Base-by-base conservation (phyloP, 2,113 vertebrate species). In the Redunca redunca region DNA sequence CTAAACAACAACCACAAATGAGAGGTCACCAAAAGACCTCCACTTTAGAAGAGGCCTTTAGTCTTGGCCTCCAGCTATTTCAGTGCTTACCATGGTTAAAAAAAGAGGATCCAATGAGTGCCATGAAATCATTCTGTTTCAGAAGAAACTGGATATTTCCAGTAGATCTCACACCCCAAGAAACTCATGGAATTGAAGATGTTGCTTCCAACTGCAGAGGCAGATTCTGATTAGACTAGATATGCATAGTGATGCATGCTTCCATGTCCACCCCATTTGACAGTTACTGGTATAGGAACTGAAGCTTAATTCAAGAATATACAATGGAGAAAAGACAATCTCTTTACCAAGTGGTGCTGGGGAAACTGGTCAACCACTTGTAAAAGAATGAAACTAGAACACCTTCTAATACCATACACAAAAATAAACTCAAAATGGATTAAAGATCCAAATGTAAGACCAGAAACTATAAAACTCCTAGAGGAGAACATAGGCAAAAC, bases 131-230 rank as follows among this genome's bases (percentile, higher is more conserved):
- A 67, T 77, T 3, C 2, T 48, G 17, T 14, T 40, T 25, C 40
- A 81, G 82, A 95, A 88, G 40, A 78, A 60, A 48, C 2, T 83
- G 52, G 5, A 23, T n/a, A 84, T 74, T 88, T 64, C 36, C 40
- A 3, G 6, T 17, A 92, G 25, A 83, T 6, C 1, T 15, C 28
- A 83, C 0, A 23, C 0, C 30, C 16, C 5, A 57, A 2, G 17
- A 92, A 95, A 33, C 26, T 11, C 62, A 58, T 28, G 25, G 21
- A 86, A 89, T 87, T 80, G 12, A 25, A 25, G 30, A 78, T 55
- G 16, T 8, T 50, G 19, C 43, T 88, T 77, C 9, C 57, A 94
- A 67, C 0, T 28, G 0, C 5, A 60, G 46, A 43, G 21, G 46
- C 26, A 97, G 14, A 12, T 19, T 13, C 7, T 83, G 16, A 92